Evolutionary conservation across 2,797 vertebrate genomes (phyloP).

Genomic region (Pseudocheirus occidentalis): DNA sequence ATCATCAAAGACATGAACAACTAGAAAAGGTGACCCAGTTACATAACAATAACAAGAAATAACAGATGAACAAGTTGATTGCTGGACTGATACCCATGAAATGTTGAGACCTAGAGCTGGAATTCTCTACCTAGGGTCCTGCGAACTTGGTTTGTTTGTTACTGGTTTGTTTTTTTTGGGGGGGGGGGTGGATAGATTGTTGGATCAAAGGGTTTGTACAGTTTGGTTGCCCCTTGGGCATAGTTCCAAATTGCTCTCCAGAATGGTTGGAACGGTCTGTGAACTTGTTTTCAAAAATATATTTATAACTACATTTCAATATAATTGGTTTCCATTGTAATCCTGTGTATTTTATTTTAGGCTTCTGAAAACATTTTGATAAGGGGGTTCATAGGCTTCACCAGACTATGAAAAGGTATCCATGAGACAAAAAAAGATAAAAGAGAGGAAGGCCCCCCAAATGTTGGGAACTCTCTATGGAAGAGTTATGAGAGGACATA

Average conservation of each 20-base stretch:
- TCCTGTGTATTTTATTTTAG: background rate
- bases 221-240: too few relatives aligned
- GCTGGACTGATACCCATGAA: background rate
- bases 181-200: too few relatives aligned
- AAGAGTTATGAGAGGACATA: background rate
- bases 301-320: background rate
- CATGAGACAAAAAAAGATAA: background rate
- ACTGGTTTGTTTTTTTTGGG: too few relatives aligned
- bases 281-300: background rate
- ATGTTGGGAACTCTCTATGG: background rate
- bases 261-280: too few relatives aligned
- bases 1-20: background rate
- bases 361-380: background rate
- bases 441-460: background rate
- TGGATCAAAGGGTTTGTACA: too few relatives aligned
- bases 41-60: background rate
- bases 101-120: background rate
- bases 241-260: too few relatives aligned
- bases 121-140: background rate
- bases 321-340: background rate
- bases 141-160: background rate
- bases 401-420: background rate
- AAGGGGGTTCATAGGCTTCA: background rate
- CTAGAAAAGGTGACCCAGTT: background rate
- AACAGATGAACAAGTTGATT: background rate